Evolutionary conservation across 2,797 vertebrate genomes (phyloP).

Genomic region (Channallabes apus): DNA sequence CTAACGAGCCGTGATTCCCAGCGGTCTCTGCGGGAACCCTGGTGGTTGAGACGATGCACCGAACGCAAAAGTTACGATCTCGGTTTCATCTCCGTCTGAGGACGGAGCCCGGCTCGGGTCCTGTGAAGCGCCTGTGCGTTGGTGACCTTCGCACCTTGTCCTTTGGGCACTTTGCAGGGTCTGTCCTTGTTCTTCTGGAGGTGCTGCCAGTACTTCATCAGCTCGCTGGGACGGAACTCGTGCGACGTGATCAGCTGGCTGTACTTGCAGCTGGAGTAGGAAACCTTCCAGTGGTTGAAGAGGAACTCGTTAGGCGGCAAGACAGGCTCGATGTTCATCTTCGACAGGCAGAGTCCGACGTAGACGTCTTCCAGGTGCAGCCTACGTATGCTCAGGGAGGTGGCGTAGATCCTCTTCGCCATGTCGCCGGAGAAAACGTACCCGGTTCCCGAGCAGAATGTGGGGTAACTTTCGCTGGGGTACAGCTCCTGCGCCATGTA

Average conservation of each 20-base stretch:
- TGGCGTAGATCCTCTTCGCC: constrained; percentile 85
- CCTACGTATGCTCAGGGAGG: constrained; percentile 80
- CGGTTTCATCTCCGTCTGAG: too few relatives aligned
- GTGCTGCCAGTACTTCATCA: constrained; percentile 95
- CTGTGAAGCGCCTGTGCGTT: background rate
- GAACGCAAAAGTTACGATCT: background rate
- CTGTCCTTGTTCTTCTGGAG: constrained; percentile 93
- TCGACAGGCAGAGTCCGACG: constrained; percentile 91
- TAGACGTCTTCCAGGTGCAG: constrained; percentile 96
- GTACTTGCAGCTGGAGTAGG: constrained; percentile 97
- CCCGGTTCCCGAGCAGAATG: constrained; percentile 98
- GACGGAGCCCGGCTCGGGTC: background rate
- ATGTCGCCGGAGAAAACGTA: constrained; percentile 95
- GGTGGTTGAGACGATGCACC: background rate
- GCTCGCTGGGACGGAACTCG: constrained; percentile 90
- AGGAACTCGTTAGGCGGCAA: constrained; percentile 91
- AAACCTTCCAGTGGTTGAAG: constrained; percentile 97
- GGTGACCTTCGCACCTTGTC: constrained; percentile 58
- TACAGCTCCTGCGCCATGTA: constrained; percentile 93
- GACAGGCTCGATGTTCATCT: constrained; percentile 85
- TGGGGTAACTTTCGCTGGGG: constrained; percentile 87
- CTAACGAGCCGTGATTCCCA: background rate
- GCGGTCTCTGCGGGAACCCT: background rate
- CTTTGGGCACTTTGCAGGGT: constrained; percentile 82
- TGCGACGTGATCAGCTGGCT: constrained; percentile 97